These are phyloP conservation scores for Carlito syrichta DNA, from an alignment of 2,113 vertebrate genomes.

Conservation along the genomic window DNA sequence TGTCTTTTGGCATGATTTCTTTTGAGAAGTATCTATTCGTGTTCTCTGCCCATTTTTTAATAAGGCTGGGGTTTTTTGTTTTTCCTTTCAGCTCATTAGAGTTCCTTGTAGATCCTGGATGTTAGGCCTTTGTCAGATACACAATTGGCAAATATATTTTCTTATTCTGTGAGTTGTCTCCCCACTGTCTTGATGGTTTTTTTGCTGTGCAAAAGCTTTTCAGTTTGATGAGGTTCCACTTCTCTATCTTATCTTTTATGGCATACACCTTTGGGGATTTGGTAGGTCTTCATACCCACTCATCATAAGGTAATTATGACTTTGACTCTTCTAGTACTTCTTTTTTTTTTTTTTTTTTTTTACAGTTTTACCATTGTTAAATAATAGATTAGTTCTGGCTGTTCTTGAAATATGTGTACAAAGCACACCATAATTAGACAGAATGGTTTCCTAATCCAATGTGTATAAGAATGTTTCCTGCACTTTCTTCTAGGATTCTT, in stretches of 20 bases:
- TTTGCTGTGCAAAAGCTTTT: neutral
- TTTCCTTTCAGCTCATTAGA: neutral
- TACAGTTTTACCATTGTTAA: neutral
- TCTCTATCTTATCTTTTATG: neutral
- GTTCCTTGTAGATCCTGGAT: neutral
- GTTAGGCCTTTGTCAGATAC: neutral
- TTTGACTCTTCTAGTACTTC: neutral
- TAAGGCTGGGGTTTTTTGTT: neutral
- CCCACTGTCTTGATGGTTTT: neutral
- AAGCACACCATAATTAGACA: neutral
- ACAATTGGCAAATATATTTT: neutral
- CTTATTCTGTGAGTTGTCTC: neutral
- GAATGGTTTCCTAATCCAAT: too few relatives aligned
- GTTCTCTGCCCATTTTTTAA: neutral
- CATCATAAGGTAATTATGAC: neutral
- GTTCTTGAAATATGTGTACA: neutral
- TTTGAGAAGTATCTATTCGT: neutral
- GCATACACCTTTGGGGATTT: neutral
- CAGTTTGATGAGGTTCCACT: neutral
- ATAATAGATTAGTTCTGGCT: neutral
- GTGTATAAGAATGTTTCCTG: too few relatives aligned
- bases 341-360: neutral
- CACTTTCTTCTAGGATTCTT: too few relatives aligned
- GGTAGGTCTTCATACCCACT: neutral
- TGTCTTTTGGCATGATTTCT: neutral